Conservation (phyloP, 2,797 vertebrate genomes). For the Erpetoichthys calabaricus region DNA sequence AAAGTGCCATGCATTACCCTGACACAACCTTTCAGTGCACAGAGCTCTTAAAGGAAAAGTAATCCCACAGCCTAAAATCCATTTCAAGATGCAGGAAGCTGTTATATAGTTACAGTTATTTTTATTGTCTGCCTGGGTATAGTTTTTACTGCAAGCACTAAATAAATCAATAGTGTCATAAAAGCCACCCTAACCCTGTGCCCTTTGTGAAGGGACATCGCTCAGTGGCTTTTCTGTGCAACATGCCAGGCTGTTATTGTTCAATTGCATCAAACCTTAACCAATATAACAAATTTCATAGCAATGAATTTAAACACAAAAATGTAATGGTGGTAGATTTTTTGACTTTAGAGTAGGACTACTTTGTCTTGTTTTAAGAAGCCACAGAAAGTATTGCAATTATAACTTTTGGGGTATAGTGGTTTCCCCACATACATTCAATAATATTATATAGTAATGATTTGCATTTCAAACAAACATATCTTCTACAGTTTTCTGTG, state of each 20-base stretch:
- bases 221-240: conserved; percentile 20
- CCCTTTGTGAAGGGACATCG: conserved; percentile 63
- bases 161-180: conserved; percentile 91
- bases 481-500: no score
- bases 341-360: no score
- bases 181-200: conserved; percentile 71
- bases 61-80: conserved; percentile 70
- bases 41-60: conserved; percentile 45
- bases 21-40: not conserved
- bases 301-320: not conserved
- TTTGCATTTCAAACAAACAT: no score
- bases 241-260: conserved; percentile 22
- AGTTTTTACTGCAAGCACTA: conserved; percentile 81
- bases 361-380: no score
- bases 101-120: conserved; percentile 93
- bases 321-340: no score
- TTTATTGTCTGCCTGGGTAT: conserved; percentile 94
- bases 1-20: not conserved
- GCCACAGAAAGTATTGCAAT: no score
- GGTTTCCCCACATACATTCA: no score
- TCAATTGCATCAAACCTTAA: conserved; percentile 12
- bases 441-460: no score
- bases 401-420: no score
- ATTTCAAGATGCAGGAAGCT: conserved; percentile 83
- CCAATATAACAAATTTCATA: conserved; percentile 9